phyloP scores from a whole-genome alignment of 1,140 invertebrate species.

The Eriosoma lanigerum region DNA sequence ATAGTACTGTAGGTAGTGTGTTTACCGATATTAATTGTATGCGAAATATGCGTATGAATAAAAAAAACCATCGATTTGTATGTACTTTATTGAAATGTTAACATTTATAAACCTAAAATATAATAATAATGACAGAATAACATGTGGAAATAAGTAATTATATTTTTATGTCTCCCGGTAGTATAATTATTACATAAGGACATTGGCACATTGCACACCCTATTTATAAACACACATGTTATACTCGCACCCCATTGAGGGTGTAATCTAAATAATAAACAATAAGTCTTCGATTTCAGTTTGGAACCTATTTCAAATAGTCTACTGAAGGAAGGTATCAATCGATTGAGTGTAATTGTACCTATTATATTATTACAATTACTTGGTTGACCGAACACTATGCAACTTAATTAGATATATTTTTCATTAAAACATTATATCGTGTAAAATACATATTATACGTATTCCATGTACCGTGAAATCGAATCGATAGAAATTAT shows the following conservation, averaged over 20 bases:
- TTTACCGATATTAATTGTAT: no score
- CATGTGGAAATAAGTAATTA: not conserved
- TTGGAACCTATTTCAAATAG: not conserved
- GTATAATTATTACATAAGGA: slow-evolving; percentile 28
- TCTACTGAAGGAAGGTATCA: not conserved
- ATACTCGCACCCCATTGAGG: not conserved
- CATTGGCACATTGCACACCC: not conserved
- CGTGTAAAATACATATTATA: no score
- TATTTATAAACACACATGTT: not conserved
- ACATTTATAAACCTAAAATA: not conserved
- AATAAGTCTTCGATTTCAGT: not conserved
- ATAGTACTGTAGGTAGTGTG: no score
- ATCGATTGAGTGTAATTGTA: not conserved
- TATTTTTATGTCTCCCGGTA: slow-evolving; percentile 13
- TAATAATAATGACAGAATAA: not conserved
- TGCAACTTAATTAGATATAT: not conserved
- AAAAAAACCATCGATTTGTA: no score
- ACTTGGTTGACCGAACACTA: not conserved
- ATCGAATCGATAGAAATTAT: not conserved
- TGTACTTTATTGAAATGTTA: no score
- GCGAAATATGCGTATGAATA: no score
- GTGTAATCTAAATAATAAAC: slow-evolving; percentile 32
- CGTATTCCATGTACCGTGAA: not conserved
- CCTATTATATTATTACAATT: not conserved
- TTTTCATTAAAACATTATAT: not conserved